Conservation (phyloP, 2,797 vertebrate genomes). For the Coregonus ussuriensis region DNA sequence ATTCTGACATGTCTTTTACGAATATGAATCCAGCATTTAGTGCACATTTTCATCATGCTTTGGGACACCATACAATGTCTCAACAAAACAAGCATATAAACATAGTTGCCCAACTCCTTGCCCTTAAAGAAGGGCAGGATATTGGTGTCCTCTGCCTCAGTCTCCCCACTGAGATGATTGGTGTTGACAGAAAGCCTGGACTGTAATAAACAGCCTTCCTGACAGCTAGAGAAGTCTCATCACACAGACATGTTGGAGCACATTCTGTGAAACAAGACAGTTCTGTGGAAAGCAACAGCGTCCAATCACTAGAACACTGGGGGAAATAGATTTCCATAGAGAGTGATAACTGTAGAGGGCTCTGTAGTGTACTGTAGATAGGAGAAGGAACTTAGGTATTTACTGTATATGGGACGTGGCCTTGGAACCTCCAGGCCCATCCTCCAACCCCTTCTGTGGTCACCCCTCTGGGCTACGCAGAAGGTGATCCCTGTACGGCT, state of each 20-base stretch:
- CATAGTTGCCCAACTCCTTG: neutral
- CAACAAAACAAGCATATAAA: neutral
- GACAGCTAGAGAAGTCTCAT: neutral
- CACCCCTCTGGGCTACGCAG: constrained; percentile 17
- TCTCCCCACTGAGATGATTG: neutral
- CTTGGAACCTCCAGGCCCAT: neutral
- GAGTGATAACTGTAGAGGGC: neutral
- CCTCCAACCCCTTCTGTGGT: neutral
- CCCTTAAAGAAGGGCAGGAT: neutral
- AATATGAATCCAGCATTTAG: neutral
- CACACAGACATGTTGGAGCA: neutral
- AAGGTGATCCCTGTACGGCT: neutral
- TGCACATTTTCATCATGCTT: neutral
- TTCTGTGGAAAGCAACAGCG: neutral
- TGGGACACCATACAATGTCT: neutral
- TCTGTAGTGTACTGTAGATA: neutral
- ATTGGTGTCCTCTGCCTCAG: neutral
- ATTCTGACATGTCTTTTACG: too few relatives aligned
- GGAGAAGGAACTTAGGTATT: neutral
- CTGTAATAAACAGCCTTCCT: neutral
- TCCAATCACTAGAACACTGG: neutral
- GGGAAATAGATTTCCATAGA: neutral
- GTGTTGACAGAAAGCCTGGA: neutral
- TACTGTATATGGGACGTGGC: neutral
- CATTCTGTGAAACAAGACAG: neutral